Evolutionary conservation across 2,888 invertebrate genomes (phyloP).

Genomic region (Fabriciana adippe): DNA sequence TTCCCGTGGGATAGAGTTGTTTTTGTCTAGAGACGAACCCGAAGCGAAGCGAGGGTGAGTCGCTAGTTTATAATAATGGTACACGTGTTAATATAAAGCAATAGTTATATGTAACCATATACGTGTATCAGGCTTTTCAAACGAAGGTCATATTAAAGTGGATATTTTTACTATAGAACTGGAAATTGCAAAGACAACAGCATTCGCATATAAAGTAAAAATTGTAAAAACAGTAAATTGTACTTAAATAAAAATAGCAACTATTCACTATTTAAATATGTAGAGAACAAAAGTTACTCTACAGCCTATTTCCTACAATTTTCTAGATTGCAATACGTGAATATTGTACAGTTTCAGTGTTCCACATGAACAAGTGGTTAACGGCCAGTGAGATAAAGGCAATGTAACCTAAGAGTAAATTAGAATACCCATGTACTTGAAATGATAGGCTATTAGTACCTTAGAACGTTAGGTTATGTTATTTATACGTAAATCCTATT

Average conservation of each 20-base stretch:
- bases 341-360: slow-evolving; percentile 22
- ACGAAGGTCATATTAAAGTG: too few relatives aligned
- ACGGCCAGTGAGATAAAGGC: slow-evolving; percentile 24
- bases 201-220: not conserved
- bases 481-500: too few relatives aligned
- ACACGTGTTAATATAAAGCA: too few relatives aligned
- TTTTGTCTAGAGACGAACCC: too few relatives aligned
- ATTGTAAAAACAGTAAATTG: not conserved
- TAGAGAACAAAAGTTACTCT: slow-evolving; percentile 16
- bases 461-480: not conserved
- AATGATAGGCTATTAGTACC: not conserved
- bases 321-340: slow-evolving; percentile 21
- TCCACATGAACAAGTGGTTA: slow-evolving; percentile 27
- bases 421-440: slow-evolving; percentile 4
- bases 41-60: too few relatives aligned
- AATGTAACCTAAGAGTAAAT: slow-evolving; percentile 13
- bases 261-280: slow-evolving; percentile 9
- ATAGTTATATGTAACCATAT: too few relatives aligned
- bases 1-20: too few relatives aligned
- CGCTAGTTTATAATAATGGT: too few relatives aligned
- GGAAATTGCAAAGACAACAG: too few relatives aligned
- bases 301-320: slow-evolving; percentile 14
- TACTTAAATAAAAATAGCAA: not conserved
- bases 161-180: too few relatives aligned
- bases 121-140: too few relatives aligned